Evolutionary conservation across 2,797 vertebrate genomes (phyloP), one percentile per base, ranked within the genome.

Genomic region (Heteromormyrus szaboi): DNA sequence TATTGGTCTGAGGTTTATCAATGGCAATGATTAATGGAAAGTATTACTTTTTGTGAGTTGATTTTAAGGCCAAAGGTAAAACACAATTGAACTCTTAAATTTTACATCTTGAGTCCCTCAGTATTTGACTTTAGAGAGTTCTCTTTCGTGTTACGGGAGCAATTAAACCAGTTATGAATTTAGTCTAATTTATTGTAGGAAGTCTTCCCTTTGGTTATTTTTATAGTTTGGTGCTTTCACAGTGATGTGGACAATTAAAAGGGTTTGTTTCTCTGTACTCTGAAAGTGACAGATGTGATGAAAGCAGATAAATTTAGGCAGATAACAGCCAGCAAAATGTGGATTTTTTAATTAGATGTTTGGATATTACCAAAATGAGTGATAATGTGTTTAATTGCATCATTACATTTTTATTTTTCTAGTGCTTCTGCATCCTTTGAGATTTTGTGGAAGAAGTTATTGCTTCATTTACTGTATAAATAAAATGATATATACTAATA

Each of bases 341-440:
- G 88, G 46, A 72, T 59, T 59, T 59, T 56, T 59, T 56, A 56
- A 89, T 37, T 85, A 88, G n/a, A 84, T 88, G 92, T 89, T 90
- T 91, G 90, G 37, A 85, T 68, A 91, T 91, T 92, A 89, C 90
- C 90, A 87, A 44, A 89, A 90, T 90, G 72, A 87, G 89, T 91
- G 91, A 89, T 91, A 91, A 91, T 91, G 89, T 88, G 89, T 91
- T 89, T 87, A 91, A 90, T 91, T 89, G 90, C 84, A 92, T 90
- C 85, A 92, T 92, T 90, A 89, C 88, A 90, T 93, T 62, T 93
- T 93, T 94, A 94, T 94, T 94, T 94, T 94, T 94, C 88, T 93
- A 92, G 89, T 90, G 91, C 88, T 92, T 88, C 90, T 90, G 91
- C 91, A 89, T 91, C 87, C 91, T 86, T 90, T 89, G 89, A 89